Percentiles rank a stretch among this genome's conserved stretches.
phyloP scores from a whole-genome alignment of 2,888 invertebrate genomes.

The Gastrophysa polygoni region DNA sequence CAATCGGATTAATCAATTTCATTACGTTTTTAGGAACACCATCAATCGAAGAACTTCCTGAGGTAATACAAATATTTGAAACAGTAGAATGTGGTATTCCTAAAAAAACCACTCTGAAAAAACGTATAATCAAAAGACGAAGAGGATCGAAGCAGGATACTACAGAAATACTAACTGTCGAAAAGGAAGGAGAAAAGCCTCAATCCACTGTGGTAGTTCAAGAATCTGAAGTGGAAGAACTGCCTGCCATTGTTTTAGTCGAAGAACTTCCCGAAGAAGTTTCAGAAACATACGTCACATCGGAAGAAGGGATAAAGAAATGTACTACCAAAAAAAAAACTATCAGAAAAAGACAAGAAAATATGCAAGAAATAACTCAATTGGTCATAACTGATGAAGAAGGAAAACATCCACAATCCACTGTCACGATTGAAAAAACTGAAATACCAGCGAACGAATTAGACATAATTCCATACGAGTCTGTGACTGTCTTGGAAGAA shows the following conservation, averaged over 20 bases:
- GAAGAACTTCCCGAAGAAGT: conserved; percentile 36
- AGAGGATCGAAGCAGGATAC: conserved; percentile 49
- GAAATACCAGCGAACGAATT: conserved; percentile 37
- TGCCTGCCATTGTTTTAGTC: not conserved
- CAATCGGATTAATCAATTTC: too few relatives aligned
- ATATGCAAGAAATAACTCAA: conserved; percentile 53
- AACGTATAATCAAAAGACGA: conserved; percentile 49
- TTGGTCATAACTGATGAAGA: conserved; percentile 43
- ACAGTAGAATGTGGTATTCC: conserved; percentile 44
- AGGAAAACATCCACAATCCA: conserved; percentile 51
- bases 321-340: conserved; percentile 49
- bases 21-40: conserved; percentile 10
- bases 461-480: conserved; percentile 39
- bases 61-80: conserved; percentile 17
- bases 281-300: conserved; percentile 45
- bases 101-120: conserved; percentile 44
- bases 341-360: conserved; percentile 58
- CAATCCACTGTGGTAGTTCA: conserved; percentile 51
- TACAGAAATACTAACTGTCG: conserved; percentile 56
- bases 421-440: conserved; percentile 52
- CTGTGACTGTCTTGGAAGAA: conserved; percentile 50
- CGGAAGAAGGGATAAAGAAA: conserved; percentile 51
- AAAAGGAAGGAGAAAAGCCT: conserved; percentile 57
- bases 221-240: conserved; percentile 36
- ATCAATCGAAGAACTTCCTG: conserved; percentile 36